Evolutionary conservation across 2,888 invertebrate species (phyloP).

Genomic region (Caenorhabditis afra): DNA sequence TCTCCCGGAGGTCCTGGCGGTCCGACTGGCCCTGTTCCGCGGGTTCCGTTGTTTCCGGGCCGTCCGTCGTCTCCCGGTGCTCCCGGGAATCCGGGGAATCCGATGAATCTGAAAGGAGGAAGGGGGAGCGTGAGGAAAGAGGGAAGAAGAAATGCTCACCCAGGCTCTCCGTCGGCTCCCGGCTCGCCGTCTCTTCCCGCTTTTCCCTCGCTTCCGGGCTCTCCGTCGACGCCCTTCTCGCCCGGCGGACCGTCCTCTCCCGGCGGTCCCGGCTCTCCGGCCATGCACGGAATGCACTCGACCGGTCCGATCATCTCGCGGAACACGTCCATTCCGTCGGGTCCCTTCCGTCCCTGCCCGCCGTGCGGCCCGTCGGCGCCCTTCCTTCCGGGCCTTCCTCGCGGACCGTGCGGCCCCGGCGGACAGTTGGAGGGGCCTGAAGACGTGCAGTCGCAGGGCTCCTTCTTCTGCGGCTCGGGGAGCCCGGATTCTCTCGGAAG

Average conservation of each 20-base stretch:
- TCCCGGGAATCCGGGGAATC: conserved; percentile 60
- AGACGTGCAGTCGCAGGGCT: conserved; percentile 36
- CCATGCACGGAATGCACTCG: conserved; percentile 55
- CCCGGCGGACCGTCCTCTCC: conserved; percentile 59
- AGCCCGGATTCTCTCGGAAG: conserved; percentile 31
- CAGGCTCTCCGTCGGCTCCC: conserved; percentile 53
- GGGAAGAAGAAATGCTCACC: no score
- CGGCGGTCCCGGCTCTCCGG: conserved; percentile 55
- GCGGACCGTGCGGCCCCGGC: conserved; percentile 47
- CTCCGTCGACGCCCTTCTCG: conserved; percentile 50
- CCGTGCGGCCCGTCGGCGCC: conserved; percentile 61
- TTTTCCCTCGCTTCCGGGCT: conserved; percentile 49
- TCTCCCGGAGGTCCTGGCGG: conserved; percentile 61
- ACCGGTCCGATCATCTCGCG: conserved; percentile 43
- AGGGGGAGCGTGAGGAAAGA: no score
- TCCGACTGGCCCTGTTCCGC: conserved; percentile 45
- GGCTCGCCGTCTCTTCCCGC: conserved; percentile 44
- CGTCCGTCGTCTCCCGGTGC: conserved; percentile 49
- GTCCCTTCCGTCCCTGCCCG: conserved; percentile 48
- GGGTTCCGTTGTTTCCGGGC: conserved; percentile 51
- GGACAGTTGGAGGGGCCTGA: conserved; percentile 40
- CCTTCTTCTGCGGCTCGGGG: conserved; percentile 21
- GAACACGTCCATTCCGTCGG: conserved; percentile 49
- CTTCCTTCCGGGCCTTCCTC: conserved; percentile 50
- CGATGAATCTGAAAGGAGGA: conserved; percentile 15